Conservation (phyloP, 2,888 invertebrate genomes). For the Ichneumon xanthorius region DNA sequence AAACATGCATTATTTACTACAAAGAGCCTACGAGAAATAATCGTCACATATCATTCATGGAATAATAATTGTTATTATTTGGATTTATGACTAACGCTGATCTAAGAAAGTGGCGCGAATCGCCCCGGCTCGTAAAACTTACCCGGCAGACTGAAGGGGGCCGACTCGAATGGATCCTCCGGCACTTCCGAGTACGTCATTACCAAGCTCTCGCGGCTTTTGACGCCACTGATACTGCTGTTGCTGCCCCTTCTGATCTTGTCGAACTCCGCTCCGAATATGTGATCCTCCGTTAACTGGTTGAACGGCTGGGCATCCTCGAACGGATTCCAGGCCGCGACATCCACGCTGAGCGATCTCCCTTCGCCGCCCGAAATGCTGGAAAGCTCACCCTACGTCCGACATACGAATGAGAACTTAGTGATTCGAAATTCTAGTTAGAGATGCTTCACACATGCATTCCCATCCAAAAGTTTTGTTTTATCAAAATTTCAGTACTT, state of each 20-base stretch:
- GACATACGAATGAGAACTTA: slow-evolving; percentile 27
- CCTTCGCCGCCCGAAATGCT: slow-evolving; percentile 81
- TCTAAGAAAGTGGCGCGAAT: not conserved
- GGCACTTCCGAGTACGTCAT: slow-evolving; percentile 87
- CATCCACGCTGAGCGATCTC: slow-evolving; percentile 86
- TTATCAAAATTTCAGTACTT: too few relatives aligned
- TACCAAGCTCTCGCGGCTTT: slow-evolving; percentile 89
- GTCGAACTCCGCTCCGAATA: slow-evolving; percentile 94
- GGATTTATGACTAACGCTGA: not conserved
- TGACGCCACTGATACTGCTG: slow-evolving; percentile 91
- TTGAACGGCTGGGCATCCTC: slow-evolving; percentile 90
- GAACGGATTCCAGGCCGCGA: slow-evolving; percentile 94
- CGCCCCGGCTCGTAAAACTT: slow-evolving; percentile 75
- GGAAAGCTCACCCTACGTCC: slow-evolving; percentile 83
- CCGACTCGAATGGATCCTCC: slow-evolving; percentile 93
- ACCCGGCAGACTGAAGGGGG: slow-evolving; percentile 92
- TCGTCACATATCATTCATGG: not conserved
- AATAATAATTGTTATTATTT: not conserved
- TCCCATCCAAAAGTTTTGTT: too few relatives aligned
- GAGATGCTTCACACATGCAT: too few relatives aligned
- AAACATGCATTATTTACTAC: slow-evolving; percentile 50
- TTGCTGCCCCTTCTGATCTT: slow-evolving; percentile 92
- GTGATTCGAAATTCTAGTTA: too few relatives aligned
- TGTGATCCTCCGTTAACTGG: slow-evolving; percentile 92
- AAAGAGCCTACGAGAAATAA: slow-evolving; percentile 17